phyloP scores from a whole-genome alignment of 2,888 invertebrate genomes.

The Drosophila antonietae region DNA sequence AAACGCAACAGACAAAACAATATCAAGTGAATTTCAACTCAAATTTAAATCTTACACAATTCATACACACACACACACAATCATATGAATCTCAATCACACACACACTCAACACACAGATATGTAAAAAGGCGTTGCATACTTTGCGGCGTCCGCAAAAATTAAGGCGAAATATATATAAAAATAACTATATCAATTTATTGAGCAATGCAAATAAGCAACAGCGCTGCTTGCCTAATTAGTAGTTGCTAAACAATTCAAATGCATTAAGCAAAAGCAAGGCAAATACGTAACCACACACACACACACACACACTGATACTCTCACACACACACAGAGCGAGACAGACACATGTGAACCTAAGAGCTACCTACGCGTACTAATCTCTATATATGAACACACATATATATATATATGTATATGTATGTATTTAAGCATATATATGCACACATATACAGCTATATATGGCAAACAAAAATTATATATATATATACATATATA shows the following conservation, averaged over 20 bases:
- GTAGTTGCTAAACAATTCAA: slow-evolving; percentile 35
- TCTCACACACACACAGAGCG: slow-evolving; percentile 38
- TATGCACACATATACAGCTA: slow-evolving; percentile 40
- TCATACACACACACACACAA: slow-evolving; percentile 1
- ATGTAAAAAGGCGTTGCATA: slow-evolving; percentile 55
- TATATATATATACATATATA: slow-evolving; percentile 43
- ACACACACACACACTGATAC: slow-evolving; percentile 28
- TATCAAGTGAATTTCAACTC: slow-evolving; percentile 32
- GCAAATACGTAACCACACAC: slow-evolving; percentile 43
- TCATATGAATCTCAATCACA: slow-evolving; percentile 16
- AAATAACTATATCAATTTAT: slow-evolving; percentile 14
- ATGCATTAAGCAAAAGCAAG: slow-evolving; percentile 42
- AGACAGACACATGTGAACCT: slow-evolving; percentile 72
- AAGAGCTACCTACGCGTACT: slow-evolving; percentile 79
- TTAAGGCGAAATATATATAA: slow-evolving; percentile 22
- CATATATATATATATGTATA: slow-evolving; percentile 35
- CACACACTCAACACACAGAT: slow-evolving; percentile 17
- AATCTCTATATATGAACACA: slow-evolving; percentile 69
- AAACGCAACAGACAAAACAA: slow-evolving; percentile 8
- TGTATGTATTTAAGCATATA: slow-evolving; percentile 33
- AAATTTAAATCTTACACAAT: slow-evolving; percentile 16
- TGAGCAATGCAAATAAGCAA: slow-evolving; percentile 19
- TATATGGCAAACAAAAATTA: slow-evolving; percentile 50
- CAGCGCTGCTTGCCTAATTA: slow-evolving; percentile 38
- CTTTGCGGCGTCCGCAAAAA: slow-evolving; percentile 52